phyloP scores from a whole-genome alignment of 2,888 invertebrate genomes.

The Aromia moschata region DNA sequence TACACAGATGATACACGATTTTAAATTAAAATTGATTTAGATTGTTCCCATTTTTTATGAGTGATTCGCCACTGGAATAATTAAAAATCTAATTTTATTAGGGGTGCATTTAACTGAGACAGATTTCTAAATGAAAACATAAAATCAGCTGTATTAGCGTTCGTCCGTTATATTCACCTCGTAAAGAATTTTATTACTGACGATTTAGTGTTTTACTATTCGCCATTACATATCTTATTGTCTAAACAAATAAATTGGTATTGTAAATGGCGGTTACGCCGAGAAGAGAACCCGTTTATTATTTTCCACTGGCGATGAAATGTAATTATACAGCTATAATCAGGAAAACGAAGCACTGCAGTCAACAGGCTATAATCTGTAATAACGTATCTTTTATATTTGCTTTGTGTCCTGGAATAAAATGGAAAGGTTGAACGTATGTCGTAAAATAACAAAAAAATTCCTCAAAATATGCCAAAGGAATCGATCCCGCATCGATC shows the following conservation, averaged over 20 bases:
- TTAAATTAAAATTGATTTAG: no score
- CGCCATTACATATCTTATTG: constrained; percentile 10
- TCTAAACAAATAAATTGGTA: constrained; percentile 6
- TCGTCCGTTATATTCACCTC: constrained; percentile 20
- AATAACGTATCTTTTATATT: no score
- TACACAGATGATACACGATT: no score
- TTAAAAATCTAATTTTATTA: not conserved
- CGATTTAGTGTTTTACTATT: constrained; percentile 18
- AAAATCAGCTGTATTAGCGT: constrained; percentile 9
- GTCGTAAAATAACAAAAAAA: no score
- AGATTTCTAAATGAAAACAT: constrained; percentile 3
- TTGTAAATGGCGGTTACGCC: constrained; percentile 9
- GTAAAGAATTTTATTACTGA: constrained; percentile 21
- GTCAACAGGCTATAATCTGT: no score
- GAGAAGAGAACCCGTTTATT: not conserved
- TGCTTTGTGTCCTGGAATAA: no score
- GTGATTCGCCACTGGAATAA: not conserved
- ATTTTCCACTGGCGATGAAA: not conserved
- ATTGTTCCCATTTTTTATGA: no score
- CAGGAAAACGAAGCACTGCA: no score
- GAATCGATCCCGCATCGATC: no score
- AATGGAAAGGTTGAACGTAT: no score
- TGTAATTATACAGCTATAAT: no score
- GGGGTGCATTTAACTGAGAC: not conserved
- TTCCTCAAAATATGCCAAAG: no score